These are phyloP conservation scores for Paralvinella palmiformis DNA, from an alignment of 1,140 invertebrate genomes.

Conservation along the genomic window DNA sequence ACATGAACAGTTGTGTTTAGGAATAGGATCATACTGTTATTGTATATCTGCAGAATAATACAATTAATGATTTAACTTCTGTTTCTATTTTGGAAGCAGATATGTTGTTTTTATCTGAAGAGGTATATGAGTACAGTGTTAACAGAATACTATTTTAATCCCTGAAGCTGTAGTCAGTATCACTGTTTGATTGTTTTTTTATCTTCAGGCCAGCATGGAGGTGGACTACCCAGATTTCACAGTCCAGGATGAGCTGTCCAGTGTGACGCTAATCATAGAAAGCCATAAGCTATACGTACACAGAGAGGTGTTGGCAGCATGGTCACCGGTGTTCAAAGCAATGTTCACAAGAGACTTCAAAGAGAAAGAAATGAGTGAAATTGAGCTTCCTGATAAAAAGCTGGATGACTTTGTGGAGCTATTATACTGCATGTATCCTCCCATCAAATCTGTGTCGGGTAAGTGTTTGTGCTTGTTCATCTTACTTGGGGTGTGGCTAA, in stretches of 20 bases:
- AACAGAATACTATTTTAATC: too few relatives aligned
- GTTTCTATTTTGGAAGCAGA: too few relatives aligned
- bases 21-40: too few relatives aligned
- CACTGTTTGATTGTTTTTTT: too few relatives aligned
- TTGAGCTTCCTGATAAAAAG: conserved; percentile 31
- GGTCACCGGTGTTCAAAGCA: conserved; percentile 38
- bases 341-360: conserved; percentile 34
- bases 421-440: conserved; percentile 40
- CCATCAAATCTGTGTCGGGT: conserved; percentile 37
- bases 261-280: conserved; percentile 32
- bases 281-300: conserved; percentile 33
- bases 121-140: too few relatives aligned
- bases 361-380: conserved; percentile 27
- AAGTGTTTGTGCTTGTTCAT: background rate
- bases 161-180: too few relatives aligned
- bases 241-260: conserved; percentile 29
- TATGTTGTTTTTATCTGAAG: too few relatives aligned
- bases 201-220: too few relatives aligned
- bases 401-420: conserved; percentile 33
- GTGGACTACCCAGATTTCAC: conserved; percentile 28
- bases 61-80: too few relatives aligned
- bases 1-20: too few relatives aligned
- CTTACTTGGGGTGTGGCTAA: background rate
- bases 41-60: too few relatives aligned
- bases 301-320: conserved; percentile 34